A percentile compares a stretch with the other conserved stretches of the same genome.
These are phyloP conservation scores for Brachirus orientalis DNA, from an alignment of 2,113 vertebrate species.

Conservation along the genomic window DNA sequence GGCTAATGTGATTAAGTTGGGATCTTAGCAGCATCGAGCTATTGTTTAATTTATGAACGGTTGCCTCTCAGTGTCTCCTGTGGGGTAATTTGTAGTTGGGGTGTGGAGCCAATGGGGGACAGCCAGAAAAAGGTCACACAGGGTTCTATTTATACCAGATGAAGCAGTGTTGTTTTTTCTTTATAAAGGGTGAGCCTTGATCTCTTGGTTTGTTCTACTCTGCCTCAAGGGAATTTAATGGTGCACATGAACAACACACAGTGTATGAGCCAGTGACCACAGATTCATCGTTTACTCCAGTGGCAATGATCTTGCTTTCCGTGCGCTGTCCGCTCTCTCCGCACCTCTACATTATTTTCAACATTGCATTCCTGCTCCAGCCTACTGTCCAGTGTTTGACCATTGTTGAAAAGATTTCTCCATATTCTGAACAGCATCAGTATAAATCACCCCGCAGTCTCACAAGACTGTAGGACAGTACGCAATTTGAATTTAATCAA, in stretches of 20 bases:
- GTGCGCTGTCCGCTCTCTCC: not conserved
- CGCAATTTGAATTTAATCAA: no score
- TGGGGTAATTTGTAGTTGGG: constrained; percentile 2
- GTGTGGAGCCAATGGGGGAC: constrained; percentile 31
- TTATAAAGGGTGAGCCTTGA: constrained; percentile 50
- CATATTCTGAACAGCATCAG: no score
- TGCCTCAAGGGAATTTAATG: not conserved
- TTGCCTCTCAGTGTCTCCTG: constrained; percentile 16
- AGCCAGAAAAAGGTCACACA: not conserved
- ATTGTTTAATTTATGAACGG: constrained; percentile 45
- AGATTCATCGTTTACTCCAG: constrained; percentile 7
- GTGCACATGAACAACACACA: not conserved
- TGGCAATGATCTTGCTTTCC: not conserved
- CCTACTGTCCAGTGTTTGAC: no score
- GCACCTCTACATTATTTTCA: no score
- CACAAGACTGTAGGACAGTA: no score
- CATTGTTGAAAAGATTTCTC: no score
- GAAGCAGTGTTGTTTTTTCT: constrained; percentile 15
- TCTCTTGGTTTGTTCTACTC: constrained; percentile 24
- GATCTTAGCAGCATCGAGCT: constrained; percentile 38
- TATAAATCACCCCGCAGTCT: no score
- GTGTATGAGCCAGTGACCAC: not conserved
- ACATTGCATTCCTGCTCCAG: no score
- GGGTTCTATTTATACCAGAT: constrained; percentile 44
- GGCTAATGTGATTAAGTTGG: constrained; percentile 43